Conservation (phyloP, 2,888 invertebrate genomes). For the Apodemia hepburni region DNA sequence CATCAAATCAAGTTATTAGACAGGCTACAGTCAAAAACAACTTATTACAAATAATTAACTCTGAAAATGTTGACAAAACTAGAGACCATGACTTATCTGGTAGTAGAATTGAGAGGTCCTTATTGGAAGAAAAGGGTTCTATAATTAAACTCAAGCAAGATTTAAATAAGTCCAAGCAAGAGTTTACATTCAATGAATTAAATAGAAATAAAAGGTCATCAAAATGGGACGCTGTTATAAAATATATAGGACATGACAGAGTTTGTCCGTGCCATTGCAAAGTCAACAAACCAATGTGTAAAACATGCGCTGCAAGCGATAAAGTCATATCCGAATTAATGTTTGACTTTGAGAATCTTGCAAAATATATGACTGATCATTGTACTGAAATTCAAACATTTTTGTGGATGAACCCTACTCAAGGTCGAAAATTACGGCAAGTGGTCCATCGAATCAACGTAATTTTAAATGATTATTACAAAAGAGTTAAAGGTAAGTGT, state of each 20-base stretch:
- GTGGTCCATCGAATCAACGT: conserved; percentile 51
- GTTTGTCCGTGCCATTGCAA: conserved; percentile 55
- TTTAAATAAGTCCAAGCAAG: background rate
- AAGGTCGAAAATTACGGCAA: conserved; percentile 55
- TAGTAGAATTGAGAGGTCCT: background rate
- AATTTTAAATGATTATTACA: conserved; percentile 53
- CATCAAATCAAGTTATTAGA: conserved; percentile 31
- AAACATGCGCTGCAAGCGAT: conserved; percentile 57
- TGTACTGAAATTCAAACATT: conserved; percentile 65
- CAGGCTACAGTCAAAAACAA: background rate
- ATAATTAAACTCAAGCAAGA: background rate
- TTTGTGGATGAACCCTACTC: conserved; percentile 60
- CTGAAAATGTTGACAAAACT: background rate
- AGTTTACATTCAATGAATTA: background rate
- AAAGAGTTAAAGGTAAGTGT: conserved; percentile 58
- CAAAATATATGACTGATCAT: conserved; percentile 56
- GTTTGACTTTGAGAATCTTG: conserved; percentile 58
- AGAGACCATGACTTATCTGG: too few species aligned
- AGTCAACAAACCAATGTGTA: conserved; percentile 53
- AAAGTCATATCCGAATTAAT: conserved; percentile 57
- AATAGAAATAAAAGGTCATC: background rate
- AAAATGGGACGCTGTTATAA: conserved; percentile 47
- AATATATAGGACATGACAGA: conserved; percentile 50
- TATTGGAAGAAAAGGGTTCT: background rate
- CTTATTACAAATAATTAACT: background rate